Conservation (phyloP, 2,888 invertebrate genomes). For the Pharmacophagus antenor region DNA sequence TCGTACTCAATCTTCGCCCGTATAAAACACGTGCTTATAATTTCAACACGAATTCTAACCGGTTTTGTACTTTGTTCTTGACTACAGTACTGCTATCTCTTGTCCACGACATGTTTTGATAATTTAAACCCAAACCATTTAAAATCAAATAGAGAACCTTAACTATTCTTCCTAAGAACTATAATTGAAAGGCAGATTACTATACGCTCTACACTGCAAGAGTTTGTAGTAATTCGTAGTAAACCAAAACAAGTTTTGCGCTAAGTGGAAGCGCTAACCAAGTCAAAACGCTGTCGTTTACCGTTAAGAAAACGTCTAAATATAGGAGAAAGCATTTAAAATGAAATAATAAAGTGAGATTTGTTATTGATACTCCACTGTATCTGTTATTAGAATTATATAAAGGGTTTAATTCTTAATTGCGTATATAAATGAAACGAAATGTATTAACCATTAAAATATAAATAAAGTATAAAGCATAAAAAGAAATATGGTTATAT, state of each 20-base stretch:
- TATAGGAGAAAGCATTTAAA: constrained; percentile 42
- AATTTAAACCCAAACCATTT: constrained; percentile 22
- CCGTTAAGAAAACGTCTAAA: constrained; percentile 61
- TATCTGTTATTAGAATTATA: too few species aligned
- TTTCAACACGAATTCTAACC: constrained; percentile 49
- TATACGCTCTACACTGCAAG: constrained; percentile 23
- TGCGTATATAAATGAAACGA: too few species aligned
- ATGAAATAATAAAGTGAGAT: background rate
- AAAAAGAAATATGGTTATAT: background rate
- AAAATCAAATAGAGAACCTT: constrained; percentile 10
- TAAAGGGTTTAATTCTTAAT: too few species aligned
- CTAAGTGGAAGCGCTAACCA: constrained; percentile 64
- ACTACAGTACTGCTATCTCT: constrained; percentile 41
- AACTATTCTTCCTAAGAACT: constrained; percentile 9
- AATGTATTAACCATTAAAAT: too few species aligned
- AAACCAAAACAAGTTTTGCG: constrained; percentile 68
- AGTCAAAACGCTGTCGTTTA: constrained; percentile 55
- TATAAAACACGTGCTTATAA: constrained; percentile 33
- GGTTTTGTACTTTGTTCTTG: constrained; percentile 46
- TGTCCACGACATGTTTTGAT: constrained; percentile 37
- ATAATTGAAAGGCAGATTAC: background rate
- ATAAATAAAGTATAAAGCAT: background rate
- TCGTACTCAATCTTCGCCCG: constrained; percentile 9
- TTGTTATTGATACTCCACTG: too few species aligned
- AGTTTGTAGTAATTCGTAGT: constrained; percentile 70